A percentile compares a stretch with the other conserved stretches of the same genome.
Conservation (phyloP, 2,797 vertebrate genomes). For the Sebastes trivittatus region DNA sequence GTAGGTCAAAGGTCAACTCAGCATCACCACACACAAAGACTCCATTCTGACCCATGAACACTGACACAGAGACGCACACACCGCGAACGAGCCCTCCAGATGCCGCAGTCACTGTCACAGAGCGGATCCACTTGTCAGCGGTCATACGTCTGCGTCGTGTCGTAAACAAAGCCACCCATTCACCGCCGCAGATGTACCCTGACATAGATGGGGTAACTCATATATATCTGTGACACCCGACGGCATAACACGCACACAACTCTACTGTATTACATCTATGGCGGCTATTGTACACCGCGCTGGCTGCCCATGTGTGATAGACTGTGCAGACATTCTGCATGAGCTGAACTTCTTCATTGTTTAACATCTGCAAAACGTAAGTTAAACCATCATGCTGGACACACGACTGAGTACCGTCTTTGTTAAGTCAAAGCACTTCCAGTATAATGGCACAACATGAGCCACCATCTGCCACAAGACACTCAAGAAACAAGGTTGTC, state of each 20-base stretch:
- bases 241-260: constrained; percentile 64
- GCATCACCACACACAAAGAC: constrained; percentile 59
- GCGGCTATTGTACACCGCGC: constrained; percentile 37
- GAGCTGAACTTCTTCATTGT: constrained; percentile 41
- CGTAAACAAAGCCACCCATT: constrained; percentile 64
- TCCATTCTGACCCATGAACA: constrained; percentile 42
- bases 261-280: constrained; percentile 47
- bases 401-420: constrained; percentile 8
- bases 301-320: constrained; percentile 36
- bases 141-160: constrained; percentile 58
- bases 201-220: constrained; percentile 58
- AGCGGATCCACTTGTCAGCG: constrained; percentile 70
- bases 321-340: constrained; percentile 13
- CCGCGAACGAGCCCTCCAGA: constrained; percentile 37
- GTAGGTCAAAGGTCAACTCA: constrained; percentile 49
- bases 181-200: constrained; percentile 43
- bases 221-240: constrained; percentile 61
- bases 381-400: constrained; percentile 39
- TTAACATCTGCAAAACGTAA: constrained; percentile 3
- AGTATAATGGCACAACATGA: background rate
- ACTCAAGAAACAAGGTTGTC: background rate
- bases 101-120: constrained; percentile 63
- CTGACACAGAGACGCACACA: constrained; percentile 23
- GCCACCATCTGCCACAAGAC: background rate
- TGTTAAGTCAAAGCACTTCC: constrained; percentile 24